Base-by-base conservation (phyloP, 2,113 vertebrate genomes). In the western clawed frog (Xenopus tropicalis) region DNA sequence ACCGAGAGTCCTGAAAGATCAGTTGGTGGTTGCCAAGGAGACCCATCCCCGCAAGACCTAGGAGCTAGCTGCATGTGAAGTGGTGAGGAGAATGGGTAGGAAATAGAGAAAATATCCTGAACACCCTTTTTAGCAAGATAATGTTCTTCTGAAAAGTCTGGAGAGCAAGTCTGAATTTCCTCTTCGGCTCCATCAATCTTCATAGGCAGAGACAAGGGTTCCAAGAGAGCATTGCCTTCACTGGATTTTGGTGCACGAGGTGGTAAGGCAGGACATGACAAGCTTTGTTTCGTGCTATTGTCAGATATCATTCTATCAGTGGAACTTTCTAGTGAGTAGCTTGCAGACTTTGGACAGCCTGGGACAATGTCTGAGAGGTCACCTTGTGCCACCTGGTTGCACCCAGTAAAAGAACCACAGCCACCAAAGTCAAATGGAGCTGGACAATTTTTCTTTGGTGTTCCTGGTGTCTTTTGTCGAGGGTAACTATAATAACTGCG, bases 401-500 rank as follows among this genome's bases (percentile, higher is more conserved):
- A 76, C 21, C 80, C 82, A 0, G 56, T 57, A 0, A 78, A 74
- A 24, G 83, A 83, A 69, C 92, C 93, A 42, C 83, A 82, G 25
- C 80, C 83, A 0, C 93, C 86, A 0, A 93, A 91, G 62, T 95
- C 93, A 10, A 94, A 90, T 5, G 93, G 88, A 73, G 92, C 93
- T 19, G 94, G 91, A 46, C 92, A 91, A 78, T 87, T 94, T 83
- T 90, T 93, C 87, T 94, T 95, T 66, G 93, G 88, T 24, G 90
- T 92, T 81, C 88, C 91, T 4, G 91, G 91, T 13, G 93, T 90
- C 82, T 97, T 94, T 80, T 98, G 96, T 25, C 96, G 90, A 52
- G 96, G 97, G 74, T 98, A 99, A 71, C 97, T 99, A 80, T 96
- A 98, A 85, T 93, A 93, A 82, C 96, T 98, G 66, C 91, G 90